Evolutionary conservation across 1,140 invertebrate genomes (phyloP), one percentile per base, ranked within the genome.

Genomic region (Penaeus vannamei): DNA sequence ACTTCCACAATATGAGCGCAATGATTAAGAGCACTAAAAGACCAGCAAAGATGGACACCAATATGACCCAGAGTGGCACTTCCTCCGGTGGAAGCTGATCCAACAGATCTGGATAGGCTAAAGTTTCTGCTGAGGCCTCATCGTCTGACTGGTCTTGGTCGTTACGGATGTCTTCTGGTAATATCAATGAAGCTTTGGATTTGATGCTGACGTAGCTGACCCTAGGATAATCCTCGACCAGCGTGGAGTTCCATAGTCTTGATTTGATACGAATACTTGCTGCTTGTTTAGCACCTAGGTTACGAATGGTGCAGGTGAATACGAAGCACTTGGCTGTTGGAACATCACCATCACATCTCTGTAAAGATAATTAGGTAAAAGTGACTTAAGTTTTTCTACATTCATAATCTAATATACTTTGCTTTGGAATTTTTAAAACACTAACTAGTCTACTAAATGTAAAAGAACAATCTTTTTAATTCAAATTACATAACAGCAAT

Each of bases 161-260:
- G 91, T 97, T 96, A 90, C 96, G 95, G 83, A 98, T 96, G 46
- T 96, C 95, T 85, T 95, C 94, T 87, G 95, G 94, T 0, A 98
- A 95, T 90, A 95, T 93, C 60, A 98, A 95, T 90, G 94, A 94
- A 1, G 96, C 97, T 81, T 94, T 94, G 0, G 97, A 98, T 59
- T 95, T 94, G 82, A 98, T 97, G 91, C 95, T 95, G 0, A 98
- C 97, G 72, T 95, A 94, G 92, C 97, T 96, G n/a, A 97, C 96
- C 77, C 95, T 94, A 0, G 96, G 95, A 93, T 97, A 98, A 93
- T 98, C 96, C 92, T 97, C 96, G 1, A 97, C 95, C 22, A 99
- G 93, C 0, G 97, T 98, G 1, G 96, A 95, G 94, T 98, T 98
- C 97, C 97, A 98, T 14, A 99, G 94, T 81, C 95, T 95, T 2